phyloP scores from a whole-genome alignment of 2,888 invertebrate genomes.

The Anarsia innoxiella region DNA sequence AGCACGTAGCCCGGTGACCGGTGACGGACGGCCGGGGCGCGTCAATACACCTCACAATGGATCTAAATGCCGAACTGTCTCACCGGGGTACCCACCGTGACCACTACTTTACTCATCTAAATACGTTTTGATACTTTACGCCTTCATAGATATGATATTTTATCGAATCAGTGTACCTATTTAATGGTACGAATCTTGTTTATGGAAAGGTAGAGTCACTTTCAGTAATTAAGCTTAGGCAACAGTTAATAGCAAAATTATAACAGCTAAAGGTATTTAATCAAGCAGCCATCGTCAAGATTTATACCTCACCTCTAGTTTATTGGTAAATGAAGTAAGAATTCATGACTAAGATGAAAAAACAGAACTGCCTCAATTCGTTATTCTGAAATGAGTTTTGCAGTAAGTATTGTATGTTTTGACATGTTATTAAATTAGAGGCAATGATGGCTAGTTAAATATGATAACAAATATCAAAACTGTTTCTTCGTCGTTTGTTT shows the following conservation, averaged over 20 bases:
- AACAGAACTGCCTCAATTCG: too few relatives aligned
- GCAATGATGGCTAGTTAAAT: not conserved
- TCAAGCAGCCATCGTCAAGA: too few relatives aligned
- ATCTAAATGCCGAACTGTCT: constrained; percentile 68
- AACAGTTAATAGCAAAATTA: too few relatives aligned
- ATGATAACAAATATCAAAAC: constrained; percentile 38
- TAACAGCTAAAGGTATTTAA: too few relatives aligned
- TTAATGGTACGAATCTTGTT: not conserved
- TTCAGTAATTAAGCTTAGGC: too few relatives aligned
- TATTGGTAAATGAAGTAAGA: too few relatives aligned
- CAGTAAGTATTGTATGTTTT: not conserved
- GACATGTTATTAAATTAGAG: not conserved
- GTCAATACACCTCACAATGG: constrained; percentile 65
- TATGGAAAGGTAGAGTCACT: too few relatives aligned
- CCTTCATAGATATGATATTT: too few relatives aligned
- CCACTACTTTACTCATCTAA: constrained; percentile 23
- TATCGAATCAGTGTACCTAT: too few relatives aligned
- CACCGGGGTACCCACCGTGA: constrained; percentile 55
- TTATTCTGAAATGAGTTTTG: not conserved
- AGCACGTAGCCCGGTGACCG: constrained; percentile 41
- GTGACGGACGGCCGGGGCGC: constrained; percentile 49
- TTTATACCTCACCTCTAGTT: too few relatives aligned
- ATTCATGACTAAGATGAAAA: too few relatives aligned
- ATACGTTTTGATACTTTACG: constrained; percentile 45
- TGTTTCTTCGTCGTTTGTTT: constrained; percentile 22